These are phyloP conservation scores for Colinus virginianus DNA, from an alignment of 2,113 vertebrate species.

Conservation along the genomic window DNA sequence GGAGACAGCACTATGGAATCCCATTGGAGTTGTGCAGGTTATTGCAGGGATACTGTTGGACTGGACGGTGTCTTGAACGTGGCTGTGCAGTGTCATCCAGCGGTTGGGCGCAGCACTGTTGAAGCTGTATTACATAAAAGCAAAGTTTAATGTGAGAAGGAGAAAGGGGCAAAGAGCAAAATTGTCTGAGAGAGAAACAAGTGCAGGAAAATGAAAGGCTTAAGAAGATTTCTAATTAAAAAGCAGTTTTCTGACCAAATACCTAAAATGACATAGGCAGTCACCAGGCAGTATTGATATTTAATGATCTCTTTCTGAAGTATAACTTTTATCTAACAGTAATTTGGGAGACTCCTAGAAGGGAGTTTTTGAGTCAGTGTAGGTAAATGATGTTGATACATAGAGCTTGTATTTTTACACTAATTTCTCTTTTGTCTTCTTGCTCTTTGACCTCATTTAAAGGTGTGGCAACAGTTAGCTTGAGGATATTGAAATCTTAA, in stretches of 20 bases:
- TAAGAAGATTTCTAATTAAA: background rate
- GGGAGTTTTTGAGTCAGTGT: background rate
- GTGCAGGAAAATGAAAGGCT: background rate
- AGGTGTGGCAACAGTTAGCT: background rate
- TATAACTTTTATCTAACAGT: background rate
- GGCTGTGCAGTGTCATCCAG: slow-evolving; percentile 4
- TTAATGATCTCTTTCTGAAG: background rate
- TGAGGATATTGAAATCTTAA: background rate
- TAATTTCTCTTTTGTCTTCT: background rate
- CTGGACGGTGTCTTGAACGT: background rate
- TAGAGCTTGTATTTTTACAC: background rate
- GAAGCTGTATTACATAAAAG: background rate
- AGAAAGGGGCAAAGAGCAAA: background rate
- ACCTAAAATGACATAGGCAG: background rate
- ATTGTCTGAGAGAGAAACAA: background rate
- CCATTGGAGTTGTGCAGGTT: background rate
- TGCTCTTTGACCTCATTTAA: background rate
- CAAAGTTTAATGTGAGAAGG: background rate
- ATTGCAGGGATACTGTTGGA: background rate
- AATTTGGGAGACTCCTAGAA: background rate
- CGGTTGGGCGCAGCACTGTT: background rate
- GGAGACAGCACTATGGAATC: background rate
- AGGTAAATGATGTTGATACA: background rate
- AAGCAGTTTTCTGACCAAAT: background rate
- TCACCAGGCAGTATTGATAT: background rate